These are phyloP conservation scores for Samia ricini DNA, from an alignment of 1,140 invertebrate species.

Conservation along the genomic window DNA sequence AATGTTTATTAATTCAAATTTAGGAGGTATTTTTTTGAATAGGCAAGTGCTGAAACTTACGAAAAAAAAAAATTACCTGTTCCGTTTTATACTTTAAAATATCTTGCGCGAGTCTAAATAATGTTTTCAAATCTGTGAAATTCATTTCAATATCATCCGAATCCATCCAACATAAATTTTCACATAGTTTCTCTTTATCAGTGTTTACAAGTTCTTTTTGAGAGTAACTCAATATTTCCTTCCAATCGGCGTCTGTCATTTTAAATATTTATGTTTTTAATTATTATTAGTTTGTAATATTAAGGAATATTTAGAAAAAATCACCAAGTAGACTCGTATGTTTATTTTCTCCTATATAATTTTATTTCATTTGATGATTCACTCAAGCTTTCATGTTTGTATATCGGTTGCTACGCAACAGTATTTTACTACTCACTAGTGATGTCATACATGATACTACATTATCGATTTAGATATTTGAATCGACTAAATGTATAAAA, in stretches of 20 bases:
- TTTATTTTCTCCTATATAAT: background rate
- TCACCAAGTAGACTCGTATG: background rate
- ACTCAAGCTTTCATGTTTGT: background rate
- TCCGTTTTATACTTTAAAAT: slow-evolving; percentile 82
- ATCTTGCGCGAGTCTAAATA: slow-evolving; percentile 81
- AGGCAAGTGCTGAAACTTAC: background rate
- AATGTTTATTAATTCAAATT: background rate
- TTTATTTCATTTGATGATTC: background rate
- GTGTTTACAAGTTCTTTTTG: slow-evolving; percentile 77
- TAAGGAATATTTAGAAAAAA: background rate
- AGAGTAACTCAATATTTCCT: slow-evolving; percentile 77
- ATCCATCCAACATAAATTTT: slow-evolving; percentile 79
- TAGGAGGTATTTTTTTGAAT: background rate
- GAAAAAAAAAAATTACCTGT: slow-evolving; percentile 71
- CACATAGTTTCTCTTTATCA: slow-evolving; percentile 81
- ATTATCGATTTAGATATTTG: no score
- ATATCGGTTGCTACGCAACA: slow-evolving; percentile 1
- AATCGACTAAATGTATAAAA: no score
- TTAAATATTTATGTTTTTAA: slow-evolving; percentile 9
- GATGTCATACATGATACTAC: no score
- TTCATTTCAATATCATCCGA: slow-evolving; percentile 78
- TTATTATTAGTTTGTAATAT: background rate
- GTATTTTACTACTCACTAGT: background rate
- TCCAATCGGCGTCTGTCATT: slow-evolving; percentile 79
- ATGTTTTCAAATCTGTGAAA: slow-evolving; percentile 73